Conservation (phyloP, 2,888 invertebrate species). For the Proisotoma minuta region DNA sequence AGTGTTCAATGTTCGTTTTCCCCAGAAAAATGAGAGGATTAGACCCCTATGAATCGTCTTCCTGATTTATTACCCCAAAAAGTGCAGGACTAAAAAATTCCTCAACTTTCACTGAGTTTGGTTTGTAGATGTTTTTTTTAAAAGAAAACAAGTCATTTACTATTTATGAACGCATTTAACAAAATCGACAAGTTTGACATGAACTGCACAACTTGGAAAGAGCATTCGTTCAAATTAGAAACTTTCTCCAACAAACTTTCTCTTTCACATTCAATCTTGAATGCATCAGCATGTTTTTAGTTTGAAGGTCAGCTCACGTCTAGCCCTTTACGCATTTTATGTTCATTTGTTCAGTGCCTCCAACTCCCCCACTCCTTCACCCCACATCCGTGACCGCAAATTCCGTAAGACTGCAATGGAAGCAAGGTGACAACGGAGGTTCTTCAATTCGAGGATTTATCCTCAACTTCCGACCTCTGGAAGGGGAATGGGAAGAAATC, state of each 20-base stretch:
- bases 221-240: no score
- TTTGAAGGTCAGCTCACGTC: no score
- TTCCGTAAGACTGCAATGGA: slow-evolving; percentile 58
- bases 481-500: slow-evolving; percentile 58
- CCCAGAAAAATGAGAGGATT: slow-evolving; percentile 7
- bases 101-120: background rate
- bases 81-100: background rate
- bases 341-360: slow-evolving; percentile 49
- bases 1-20: background rate
- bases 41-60: slow-evolving; percentile 8
- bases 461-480: slow-evolving; percentile 56
- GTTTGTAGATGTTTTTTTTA: no score
- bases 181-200: no score
- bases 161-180: no score
- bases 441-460: slow-evolving; percentile 57
- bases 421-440: slow-evolving; percentile 57
- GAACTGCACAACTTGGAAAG: no score
- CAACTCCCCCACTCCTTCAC: slow-evolving; percentile 55
- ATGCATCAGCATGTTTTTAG: no score
- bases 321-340: no score
- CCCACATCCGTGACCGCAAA: slow-evolving; percentile 55
- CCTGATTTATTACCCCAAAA: slow-evolving; percentile 6
- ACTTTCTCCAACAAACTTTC: no score
- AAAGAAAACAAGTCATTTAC: no score
- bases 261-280: no score